These are phyloP conservation scores for Leucophenga varia DNA, from an alignment of 1,140 invertebrate species.

Conservation along the genomic window DNA sequence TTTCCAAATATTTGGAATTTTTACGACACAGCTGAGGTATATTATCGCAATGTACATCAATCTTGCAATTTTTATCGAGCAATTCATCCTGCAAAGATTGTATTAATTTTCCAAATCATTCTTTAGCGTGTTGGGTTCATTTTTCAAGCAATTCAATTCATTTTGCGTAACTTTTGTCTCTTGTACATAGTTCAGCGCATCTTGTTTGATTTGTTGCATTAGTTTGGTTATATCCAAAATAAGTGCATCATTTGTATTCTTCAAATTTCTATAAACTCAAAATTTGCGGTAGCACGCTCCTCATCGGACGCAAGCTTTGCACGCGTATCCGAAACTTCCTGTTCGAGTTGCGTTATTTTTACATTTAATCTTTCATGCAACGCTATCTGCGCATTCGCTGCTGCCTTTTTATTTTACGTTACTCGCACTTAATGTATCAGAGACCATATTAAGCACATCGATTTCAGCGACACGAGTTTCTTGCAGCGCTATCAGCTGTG, in stretches of 20 bases:
- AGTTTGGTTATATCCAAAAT: constrained; percentile 29
- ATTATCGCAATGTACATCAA: constrained; percentile 44
- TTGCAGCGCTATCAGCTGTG: constrained; percentile 27
- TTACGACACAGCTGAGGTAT: constrained; percentile 48
- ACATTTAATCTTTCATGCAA: constrained; percentile 21
- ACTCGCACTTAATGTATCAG: constrained; percentile 34
- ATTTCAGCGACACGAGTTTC: too few species aligned
- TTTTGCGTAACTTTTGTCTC: constrained; percentile 39
- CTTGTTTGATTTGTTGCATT: constrained; percentile 46
- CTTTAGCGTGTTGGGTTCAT: constrained; percentile 53
- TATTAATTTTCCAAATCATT: constrained; percentile 52
- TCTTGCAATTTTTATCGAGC: constrained; percentile 52
- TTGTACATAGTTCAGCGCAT: constrained; percentile 42
- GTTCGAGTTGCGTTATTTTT: constrained; percentile 29
- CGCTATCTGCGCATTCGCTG: constrained; percentile 19
- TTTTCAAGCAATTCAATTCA: constrained; percentile 44
- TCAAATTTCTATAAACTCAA: constrained; percentile 38
- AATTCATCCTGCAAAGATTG: constrained; percentile 52
- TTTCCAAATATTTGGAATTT: constrained; percentile 48
- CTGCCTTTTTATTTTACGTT: too few species aligned
- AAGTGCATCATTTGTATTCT: constrained; percentile 33
- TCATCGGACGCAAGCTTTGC: constrained; percentile 24
- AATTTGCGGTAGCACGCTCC: constrained; percentile 27
- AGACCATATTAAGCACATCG: constrained; percentile 25
- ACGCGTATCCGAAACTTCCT: constrained; percentile 28